Percentiles rank a stretch among this genome's conserved stretches.
Evolutionary conservation across 1,140 invertebrate species (phyloP).

Genomic region (Drosophila sproati): DNA sequence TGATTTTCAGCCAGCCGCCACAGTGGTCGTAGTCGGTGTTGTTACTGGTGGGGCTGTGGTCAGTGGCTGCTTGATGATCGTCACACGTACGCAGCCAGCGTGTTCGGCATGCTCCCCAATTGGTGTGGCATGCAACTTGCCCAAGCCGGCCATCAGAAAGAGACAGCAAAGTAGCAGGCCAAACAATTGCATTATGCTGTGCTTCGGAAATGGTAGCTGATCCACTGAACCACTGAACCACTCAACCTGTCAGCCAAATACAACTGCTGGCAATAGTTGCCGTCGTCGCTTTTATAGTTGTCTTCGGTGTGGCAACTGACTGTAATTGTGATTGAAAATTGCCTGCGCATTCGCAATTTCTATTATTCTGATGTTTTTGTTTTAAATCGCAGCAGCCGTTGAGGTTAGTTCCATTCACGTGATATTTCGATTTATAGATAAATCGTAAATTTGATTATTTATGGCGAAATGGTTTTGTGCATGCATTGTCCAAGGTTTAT

Average conservation of each 20-base stretch:
- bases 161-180: constrained; percentile 14
- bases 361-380: background rate
- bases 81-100: constrained; percentile 62
- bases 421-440: constrained; percentile 11
- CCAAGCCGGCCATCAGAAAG: background rate
- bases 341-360: background rate
- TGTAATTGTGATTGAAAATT: constrained; percentile 11
- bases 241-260: constrained; percentile 10
- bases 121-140: constrained; percentile 23
- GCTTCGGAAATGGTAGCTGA: constrained; percentile 6
- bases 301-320: constrained; percentile 2
- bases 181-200: background rate
- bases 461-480: constrained; percentile 8
- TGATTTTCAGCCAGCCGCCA: constrained; percentile 41
- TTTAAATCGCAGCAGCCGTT: constrained; percentile 3
- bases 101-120: constrained; percentile 64
- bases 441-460: constrained; percentile 26
- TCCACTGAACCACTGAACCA: constrained; percentile 8
- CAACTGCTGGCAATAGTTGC: constrained; percentile 13
- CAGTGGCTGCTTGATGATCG: constrained; percentile 50
- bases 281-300: constrained; percentile 23
- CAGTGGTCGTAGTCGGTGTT: constrained; percentile 40
- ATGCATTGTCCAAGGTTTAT: constrained; percentile 8
- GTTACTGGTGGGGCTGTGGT: constrained; percentile 43
- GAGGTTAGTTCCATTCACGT: constrained; percentile 9